Evolutionary conservation across 1,140 invertebrate species (phyloP).

Genomic region (Diorhabda sublineata): DNA sequence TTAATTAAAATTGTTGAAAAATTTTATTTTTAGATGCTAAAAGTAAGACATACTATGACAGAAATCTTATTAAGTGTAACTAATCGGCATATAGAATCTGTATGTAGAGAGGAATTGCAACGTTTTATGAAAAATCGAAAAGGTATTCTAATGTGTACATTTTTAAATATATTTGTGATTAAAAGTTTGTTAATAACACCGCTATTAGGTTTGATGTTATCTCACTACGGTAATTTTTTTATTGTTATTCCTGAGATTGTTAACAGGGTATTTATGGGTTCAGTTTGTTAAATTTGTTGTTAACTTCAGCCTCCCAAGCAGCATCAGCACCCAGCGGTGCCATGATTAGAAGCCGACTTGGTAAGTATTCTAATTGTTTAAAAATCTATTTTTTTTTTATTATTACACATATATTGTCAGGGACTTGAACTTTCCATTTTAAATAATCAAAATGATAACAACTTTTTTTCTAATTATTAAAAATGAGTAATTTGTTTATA

Average conservation of each 20-base stretch:
- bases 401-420: neutral
- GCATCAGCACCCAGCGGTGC: conserved; percentile 42
- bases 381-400: neutral
- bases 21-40: conserved; percentile 69
- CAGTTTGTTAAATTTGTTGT: conserved; percentile 35
- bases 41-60: conserved; percentile 79
- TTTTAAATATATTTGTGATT: neutral
- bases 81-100: conserved; percentile 75
- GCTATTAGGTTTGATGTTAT: neutral
- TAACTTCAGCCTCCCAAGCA: conserved; percentile 44
- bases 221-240: conserved; percentile 6
- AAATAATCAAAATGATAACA: too few relatives aligned
- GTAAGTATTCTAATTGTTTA: conserved; percentile 31
- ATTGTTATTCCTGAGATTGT: conserved; percentile 31
- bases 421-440: too few relatives aligned
- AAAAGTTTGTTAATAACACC: neutral
- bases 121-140: conserved; percentile 48
- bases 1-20: conserved; percentile 8
- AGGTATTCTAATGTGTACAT: conserved; percentile 38
- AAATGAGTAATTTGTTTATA: too few relatives aligned
- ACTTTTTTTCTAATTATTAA: too few relatives aligned
- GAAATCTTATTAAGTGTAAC: conserved; percentile 92
- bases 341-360: conserved; percentile 40
- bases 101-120: conserved; percentile 73
- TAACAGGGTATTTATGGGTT: conserved; percentile 36